Percentiles rank a stretch among this genome's conserved stretches.
Conservation (phyloP, 2,888 invertebrate species). For the Agapostemon virescens region DNA sequence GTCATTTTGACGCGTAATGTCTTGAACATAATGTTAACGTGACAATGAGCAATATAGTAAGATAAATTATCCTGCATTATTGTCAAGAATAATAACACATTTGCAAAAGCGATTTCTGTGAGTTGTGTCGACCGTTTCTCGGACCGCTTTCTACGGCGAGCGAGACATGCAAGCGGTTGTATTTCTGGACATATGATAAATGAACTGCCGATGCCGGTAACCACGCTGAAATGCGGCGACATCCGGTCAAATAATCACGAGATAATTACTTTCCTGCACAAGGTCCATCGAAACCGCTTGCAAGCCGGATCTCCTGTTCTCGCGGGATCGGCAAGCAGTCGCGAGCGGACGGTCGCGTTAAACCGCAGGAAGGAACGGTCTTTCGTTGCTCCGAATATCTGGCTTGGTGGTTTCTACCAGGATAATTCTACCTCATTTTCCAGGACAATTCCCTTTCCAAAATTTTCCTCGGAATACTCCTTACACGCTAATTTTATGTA, state of each 20-base stretch:
- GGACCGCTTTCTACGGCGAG: background rate
- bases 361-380: constrained; percentile 71
- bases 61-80: background rate
- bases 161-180: background rate
- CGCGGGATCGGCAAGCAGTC: constrained; percentile 60
- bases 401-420: constrained; percentile 59
- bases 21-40: too few relatives aligned
- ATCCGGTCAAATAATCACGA: constrained; percentile 54
- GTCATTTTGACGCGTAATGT: too few relatives aligned
- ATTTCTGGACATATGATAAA: constrained; percentile 22
- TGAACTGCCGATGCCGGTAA: constrained; percentile 38
- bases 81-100: background rate
- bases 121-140: background rate
- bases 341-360: constrained; percentile 68
- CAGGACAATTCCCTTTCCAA: background rate
- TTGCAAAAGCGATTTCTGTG: background rate
- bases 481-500: too few relatives aligned
- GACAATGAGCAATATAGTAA: background rate
- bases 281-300: constrained; percentile 49
- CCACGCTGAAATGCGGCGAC: constrained; percentile 39
- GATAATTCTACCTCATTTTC: constrained; percentile 3
- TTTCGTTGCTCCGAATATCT: constrained; percentile 67
- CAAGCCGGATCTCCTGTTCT: constrained; percentile 59
- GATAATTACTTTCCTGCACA: constrained; percentile 62
- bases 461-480: background rate